A percentile compares a stretch with the other conserved stretches of the same genome.
Evolutionary conservation across 2,797 vertebrate genomes (phyloP).

Genomic region (Gymnodraco acuticeps): DNA sequence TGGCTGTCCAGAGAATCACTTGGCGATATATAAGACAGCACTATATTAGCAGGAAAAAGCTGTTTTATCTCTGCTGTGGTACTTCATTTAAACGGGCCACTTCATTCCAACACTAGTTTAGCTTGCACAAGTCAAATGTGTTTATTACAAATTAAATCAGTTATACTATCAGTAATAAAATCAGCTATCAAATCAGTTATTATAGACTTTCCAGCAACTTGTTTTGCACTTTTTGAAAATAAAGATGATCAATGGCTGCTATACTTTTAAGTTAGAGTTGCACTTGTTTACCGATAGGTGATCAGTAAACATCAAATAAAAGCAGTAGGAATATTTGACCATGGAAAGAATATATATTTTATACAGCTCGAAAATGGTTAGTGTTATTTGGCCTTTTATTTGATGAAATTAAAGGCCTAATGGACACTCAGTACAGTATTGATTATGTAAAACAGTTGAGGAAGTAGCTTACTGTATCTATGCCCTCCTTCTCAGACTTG

Average conservation of each 20-base stretch:
- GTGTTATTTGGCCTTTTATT: background rate
- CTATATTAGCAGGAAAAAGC: background rate
- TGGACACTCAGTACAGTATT: background rate
- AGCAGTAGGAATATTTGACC: background rate
- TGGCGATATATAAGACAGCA: background rate
- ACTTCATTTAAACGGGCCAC: background rate
- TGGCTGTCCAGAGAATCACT: background rate
- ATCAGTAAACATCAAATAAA: background rate
- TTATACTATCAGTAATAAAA: background rate
- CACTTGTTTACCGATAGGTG: too few relatives aligned
- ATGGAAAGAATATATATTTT: background rate
- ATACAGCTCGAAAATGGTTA: background rate
- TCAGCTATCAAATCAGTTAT: background rate
- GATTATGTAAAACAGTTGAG: rapidly evolving
- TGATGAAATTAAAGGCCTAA: background rate
- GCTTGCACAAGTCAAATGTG: conserved; percentile 18
- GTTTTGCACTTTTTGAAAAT: background rate
- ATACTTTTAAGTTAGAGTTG: background rate
- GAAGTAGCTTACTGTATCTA: conserved; percentile 87
- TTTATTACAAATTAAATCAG: conserved; percentile 19
- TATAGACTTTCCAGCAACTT: background rate
- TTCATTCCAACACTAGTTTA: conserved; percentile 9
- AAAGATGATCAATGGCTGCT: background rate
- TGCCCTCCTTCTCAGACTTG: conserved; percentile 93
- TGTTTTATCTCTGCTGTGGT: conserved; percentile 7